Percentiles rank a stretch among this genome's conserved stretches.
Evolutionary conservation across 2,888 invertebrate species (phyloP).

Genomic region (Lasioglossum malachurum): DNA sequence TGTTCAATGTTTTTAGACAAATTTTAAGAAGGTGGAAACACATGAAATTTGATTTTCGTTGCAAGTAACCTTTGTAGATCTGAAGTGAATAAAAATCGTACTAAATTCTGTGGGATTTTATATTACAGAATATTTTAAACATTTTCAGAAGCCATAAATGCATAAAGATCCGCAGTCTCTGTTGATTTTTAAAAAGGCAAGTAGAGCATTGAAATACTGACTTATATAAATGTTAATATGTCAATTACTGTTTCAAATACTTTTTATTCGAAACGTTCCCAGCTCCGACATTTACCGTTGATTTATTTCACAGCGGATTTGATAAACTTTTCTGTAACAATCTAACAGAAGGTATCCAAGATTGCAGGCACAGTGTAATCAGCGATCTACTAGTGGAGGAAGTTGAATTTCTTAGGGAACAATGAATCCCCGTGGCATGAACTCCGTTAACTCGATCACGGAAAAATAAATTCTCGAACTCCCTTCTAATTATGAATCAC

Average conservation of each 20-base stretch:
- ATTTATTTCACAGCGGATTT: neutral
- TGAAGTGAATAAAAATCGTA: too few species aligned
- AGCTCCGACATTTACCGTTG: neutral
- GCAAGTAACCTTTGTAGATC: too few species aligned
- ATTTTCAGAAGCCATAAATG: too few species aligned
- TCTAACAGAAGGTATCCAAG: neutral
- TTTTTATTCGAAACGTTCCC: neutral
- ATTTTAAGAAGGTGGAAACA: too few species aligned
- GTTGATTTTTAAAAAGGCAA: neutral
- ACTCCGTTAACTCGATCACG: constrained; percentile 22
- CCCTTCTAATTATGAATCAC: constrained; percentile 61
- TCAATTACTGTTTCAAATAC: neutral
- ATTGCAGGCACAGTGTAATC: constrained; percentile 3
- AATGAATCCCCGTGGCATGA: neutral
- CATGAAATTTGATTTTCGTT: too few species aligned
- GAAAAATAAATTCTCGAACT: constrained; percentile 6
- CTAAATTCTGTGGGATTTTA: too few species aligned
- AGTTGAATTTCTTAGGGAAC: neutral
- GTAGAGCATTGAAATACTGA: neutral
- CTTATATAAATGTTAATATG: neutral
- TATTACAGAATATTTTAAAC: too few species aligned
- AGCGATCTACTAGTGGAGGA: neutral
- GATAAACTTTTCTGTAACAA: neutral
- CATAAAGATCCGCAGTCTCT: neutral
- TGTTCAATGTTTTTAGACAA: too few species aligned